phyloP scores from a whole-genome alignment of 2,888 invertebrate species.

The Sarcophaga rosellei region DNA sequence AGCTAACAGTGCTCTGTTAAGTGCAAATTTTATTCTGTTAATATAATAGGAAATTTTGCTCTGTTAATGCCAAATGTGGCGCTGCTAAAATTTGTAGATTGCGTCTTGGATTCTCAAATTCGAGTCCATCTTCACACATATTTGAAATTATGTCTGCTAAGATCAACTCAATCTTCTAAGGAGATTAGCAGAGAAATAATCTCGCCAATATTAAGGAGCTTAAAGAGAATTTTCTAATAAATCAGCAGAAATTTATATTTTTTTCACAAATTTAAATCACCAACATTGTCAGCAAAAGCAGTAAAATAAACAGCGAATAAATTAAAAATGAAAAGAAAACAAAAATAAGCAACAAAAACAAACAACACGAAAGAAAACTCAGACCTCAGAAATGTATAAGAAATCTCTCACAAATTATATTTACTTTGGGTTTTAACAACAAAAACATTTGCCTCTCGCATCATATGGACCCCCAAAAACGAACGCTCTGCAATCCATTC shows the following conservation, averaged over 20 bases:
- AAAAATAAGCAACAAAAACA: slow-evolving; percentile 1
- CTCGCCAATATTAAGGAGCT: too few relatives aligned
- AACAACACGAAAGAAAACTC: slow-evolving; percentile 5
- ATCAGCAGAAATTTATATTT: slow-evolving; percentile 6
- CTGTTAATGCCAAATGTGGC: too few relatives aligned
- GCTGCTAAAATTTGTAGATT: too few relatives aligned
- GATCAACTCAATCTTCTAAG: too few relatives aligned
- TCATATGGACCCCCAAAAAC: background rate
- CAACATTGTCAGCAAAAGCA: slow-evolving; percentile 23
- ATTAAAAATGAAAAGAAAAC: slow-evolving; percentile 26
- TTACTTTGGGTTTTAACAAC: slow-evolving; percentile 50
- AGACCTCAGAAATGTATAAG: too few relatives aligned
- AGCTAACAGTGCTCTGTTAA: too few relatives aligned
- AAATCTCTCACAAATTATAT: slow-evolving; percentile 55
- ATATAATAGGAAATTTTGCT: too few relatives aligned
- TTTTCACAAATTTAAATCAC: slow-evolving; percentile 36
- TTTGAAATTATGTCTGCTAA: too few relatives aligned
- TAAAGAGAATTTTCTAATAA: slow-evolving; percentile 22
- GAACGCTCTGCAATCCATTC: background rate
- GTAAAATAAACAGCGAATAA: slow-evolving; percentile 49
- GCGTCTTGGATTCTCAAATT: too few relatives aligned
- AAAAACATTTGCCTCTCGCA: background rate
- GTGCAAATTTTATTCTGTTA: too few relatives aligned
- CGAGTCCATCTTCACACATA: too few relatives aligned
- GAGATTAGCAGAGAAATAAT: too few relatives aligned